Evolutionary conservation across 2,797 vertebrate species (phyloP).

Genomic region (Neoniphon sammara): DNA sequence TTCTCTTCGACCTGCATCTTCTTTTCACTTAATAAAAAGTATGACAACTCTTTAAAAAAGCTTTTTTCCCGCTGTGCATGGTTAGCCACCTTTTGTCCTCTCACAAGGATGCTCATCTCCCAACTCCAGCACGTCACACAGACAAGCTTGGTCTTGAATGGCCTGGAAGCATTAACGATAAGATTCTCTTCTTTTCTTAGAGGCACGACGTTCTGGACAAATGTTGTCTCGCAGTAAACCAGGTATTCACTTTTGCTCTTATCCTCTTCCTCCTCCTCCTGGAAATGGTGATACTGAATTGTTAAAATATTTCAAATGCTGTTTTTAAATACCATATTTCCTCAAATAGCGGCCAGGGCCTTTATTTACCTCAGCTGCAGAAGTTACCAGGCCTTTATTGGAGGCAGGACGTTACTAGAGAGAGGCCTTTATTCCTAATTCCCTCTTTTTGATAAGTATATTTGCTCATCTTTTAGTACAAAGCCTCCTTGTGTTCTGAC

Average conservation of each 20-base stretch:
- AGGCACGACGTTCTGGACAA: constrained; percentile 57
- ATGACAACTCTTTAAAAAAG: background rate
- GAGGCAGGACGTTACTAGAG: too few species aligned
- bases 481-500: too few species aligned
- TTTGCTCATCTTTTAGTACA: too few species aligned
- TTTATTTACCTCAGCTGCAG: too few species aligned
- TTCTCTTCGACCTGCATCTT: constrained; percentile 38
- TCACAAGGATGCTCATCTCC: constrained; percentile 13
- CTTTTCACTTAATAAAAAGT: too few species aligned
- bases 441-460: too few species aligned
- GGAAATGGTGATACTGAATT: background rate
- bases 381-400: too few species aligned
- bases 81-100: constrained; percentile 7
- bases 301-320: too few species aligned
- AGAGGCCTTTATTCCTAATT: too few species aligned
- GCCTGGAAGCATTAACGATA: constrained; percentile 50
- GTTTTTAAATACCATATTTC: too few species aligned
- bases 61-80: constrained; percentile 26
- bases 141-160: constrained; percentile 21
- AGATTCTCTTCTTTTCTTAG: constrained; percentile 65
- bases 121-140: constrained; percentile 21
- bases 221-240: constrained; percentile 62
- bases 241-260: constrained; percentile 63
- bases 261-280: constrained; percentile 1
- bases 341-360: too few species aligned